Evolutionary conservation across 1,140 invertebrate species (phyloP), one percentile per base, ranked within the genome.

Genomic region (Chironomus tepperi): DNA sequence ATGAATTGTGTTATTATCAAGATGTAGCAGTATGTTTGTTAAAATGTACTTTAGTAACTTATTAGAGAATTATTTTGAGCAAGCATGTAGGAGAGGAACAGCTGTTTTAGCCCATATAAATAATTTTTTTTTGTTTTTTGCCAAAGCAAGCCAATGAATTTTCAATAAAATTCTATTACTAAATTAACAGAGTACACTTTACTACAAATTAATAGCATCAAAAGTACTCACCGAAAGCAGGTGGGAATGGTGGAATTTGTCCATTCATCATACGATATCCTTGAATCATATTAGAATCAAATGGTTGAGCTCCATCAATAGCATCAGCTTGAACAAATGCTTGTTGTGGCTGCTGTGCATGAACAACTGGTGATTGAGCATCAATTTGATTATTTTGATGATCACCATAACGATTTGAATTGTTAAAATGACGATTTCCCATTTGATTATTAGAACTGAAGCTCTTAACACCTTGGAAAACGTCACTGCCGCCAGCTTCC

Each of bases 391-490:
- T n/a, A 70, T 70, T 70, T 19, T 70, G 65, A 70, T 70, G 65
- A 18, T 70, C 65, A 12, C 9, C 18, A 18, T 18, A 70, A 18
- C 65, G 65, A 70, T 70, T 70, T 18, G 65, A 19, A 21, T 70
- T 70, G 65, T 70, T 57, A n/a, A 12, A 70, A 70, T 70, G 65
- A 70, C 65, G 65, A 12, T n/a, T n/a, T n/a, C 47, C 47, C 65
- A 16, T 10, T 70, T 70, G 65, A 19, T 70, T n/a, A n/a, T n/a
- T 15, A 2, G 16, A 19, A 21, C 18, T 70, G 65, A 19, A 70
- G 9, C 19, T 18, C 9, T 70, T 70, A 0, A 18, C 65, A 6
- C 65, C 65, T 21, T 70, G 65, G 18, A 70, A 70, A 8, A 19
- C 65, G 19, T 70, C 65, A 16, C 65, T 21, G 10, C 65, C 65